A percentile compares a stretch with the other conserved stretches of the same genome.
These are phyloP conservation scores for Mobula birostris DNA, from an alignment of 2,113 vertebrate genomes.

Conservation along the genomic window DNA sequence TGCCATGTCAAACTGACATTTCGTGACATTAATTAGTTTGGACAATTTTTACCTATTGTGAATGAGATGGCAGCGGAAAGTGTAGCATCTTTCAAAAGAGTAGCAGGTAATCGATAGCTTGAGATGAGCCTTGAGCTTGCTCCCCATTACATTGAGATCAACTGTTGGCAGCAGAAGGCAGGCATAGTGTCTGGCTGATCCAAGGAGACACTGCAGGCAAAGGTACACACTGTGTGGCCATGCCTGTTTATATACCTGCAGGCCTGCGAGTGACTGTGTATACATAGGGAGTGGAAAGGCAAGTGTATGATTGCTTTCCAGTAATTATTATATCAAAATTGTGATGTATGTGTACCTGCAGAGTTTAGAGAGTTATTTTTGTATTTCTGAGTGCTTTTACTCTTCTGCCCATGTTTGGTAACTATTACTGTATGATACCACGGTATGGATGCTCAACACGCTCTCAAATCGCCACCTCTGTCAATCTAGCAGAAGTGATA, in stretches of 20 bases:
- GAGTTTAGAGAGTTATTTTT: neutral
- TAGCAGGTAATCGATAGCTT: constrained; percentile 35
- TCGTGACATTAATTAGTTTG: constrained; percentile 37
- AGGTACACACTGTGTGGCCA: neutral
- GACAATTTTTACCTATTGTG: constrained; percentile 38
- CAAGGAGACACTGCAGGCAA: neutral
- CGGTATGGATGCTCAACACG: neutral
- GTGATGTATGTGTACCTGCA: neutral
- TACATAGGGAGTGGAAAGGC: neutral
- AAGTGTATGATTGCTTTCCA: neutral
- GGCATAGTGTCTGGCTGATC: constrained; percentile 4
- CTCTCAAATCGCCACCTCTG: neutral
- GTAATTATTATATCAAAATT: neutral
- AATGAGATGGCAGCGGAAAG: constrained; percentile 24
- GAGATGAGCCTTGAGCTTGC: constrained; percentile 18
- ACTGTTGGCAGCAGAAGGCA: constrained; percentile 8
- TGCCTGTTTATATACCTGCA: neutral
- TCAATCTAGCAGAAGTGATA: neutral
- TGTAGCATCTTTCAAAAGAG: constrained; percentile 36
- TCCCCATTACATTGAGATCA: constrained; percentile 32
- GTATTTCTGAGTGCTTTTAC: neutral
- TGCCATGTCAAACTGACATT: constrained; percentile 35
- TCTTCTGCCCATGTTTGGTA: neutral
- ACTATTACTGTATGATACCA: neutral
- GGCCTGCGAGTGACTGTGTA: neutral